Conservation (phyloP, 2,888 invertebrate genomes). For the Lepidocyrtoides sp. region DNA sequence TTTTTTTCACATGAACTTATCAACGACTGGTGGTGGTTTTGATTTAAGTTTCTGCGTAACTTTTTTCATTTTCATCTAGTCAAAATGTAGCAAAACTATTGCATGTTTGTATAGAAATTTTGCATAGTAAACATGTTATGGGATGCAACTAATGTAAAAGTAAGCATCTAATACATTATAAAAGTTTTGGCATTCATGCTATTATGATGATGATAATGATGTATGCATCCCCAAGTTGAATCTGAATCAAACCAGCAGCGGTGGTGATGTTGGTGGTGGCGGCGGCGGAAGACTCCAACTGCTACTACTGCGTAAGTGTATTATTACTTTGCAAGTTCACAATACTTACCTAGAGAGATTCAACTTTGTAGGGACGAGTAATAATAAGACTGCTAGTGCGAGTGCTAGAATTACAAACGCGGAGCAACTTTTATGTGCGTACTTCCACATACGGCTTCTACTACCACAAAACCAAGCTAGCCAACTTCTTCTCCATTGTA, state of each 20-base stretch:
- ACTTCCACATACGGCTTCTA: not conserved
- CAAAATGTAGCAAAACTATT: not conserved
- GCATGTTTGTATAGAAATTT: not conserved
- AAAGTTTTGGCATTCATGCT: slow-evolving; percentile 46
- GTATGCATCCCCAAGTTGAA: slow-evolving; percentile 51
- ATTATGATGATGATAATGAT: slow-evolving; percentile 30
- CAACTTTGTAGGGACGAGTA: not conserved
- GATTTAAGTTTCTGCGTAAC: slow-evolving; percentile 13
- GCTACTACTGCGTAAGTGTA: not conserved
- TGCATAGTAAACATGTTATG: not conserved
- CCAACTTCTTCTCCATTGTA: slow-evolving; percentile 62
- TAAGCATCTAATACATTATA: slow-evolving; percentile 28
- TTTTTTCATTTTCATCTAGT: slow-evolving; percentile 2
- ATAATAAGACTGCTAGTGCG: slow-evolving; percentile 8
- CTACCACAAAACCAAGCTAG: slow-evolving; percentile 1
- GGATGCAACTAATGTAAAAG: not conserved
- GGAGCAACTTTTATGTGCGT: slow-evolving; percentile 45
- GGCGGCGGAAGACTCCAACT: slow-evolving; percentile 27
- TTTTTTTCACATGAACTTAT: not conserved
- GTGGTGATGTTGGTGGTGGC: slow-evolving; percentile 38
- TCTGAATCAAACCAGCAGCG: slow-evolving; percentile 39
- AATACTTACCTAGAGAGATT: not conserved
- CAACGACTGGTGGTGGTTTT: slow-evolving; percentile 17
- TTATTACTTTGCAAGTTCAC: not conserved
- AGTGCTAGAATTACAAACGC: slow-evolving; percentile 23